Percentiles rank a stretch among this genome's conserved stretches.
Conservation (phyloP, 1,140 invertebrate genomes). For the Riptortus pedestris region DNA sequence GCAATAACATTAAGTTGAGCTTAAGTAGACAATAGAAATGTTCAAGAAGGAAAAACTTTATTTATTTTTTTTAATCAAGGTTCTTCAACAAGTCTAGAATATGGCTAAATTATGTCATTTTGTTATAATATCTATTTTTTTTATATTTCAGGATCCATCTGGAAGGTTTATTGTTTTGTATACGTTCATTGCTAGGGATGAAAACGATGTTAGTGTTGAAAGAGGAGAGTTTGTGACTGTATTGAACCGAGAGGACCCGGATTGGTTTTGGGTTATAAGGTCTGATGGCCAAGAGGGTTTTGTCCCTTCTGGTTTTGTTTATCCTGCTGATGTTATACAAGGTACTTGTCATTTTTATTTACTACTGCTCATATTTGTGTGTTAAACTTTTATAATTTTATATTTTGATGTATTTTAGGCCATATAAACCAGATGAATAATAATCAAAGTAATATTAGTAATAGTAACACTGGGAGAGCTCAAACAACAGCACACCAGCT, state of each 20-base stretch:
- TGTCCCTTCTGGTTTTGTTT: slow-evolving; percentile 88
- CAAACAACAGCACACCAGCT: slow-evolving; percentile 32
- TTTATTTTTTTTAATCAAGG: no score
- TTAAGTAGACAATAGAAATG: no score
- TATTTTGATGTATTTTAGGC: slow-evolving; percentile 33
- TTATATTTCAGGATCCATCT: slow-evolving; percentile 54
- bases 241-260: slow-evolving; percentile 82
- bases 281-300: slow-evolving; percentile 91
- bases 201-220: slow-evolving; percentile 89
- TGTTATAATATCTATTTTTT: no score
- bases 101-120: no score
- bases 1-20: no score
- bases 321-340: slow-evolving; percentile 74
- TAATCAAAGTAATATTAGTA: slow-evolving; percentile 27
- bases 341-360: slow-evolving; percentile 38
- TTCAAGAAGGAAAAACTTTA: background rate
- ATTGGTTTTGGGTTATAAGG: slow-evolving; percentile 91
- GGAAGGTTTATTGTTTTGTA: slow-evolving; percentile 86
- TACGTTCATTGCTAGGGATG: slow-evolving; percentile 82
- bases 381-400: background rate
- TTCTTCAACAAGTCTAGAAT: no score
- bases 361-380: slow-evolving; percentile 9
- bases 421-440: slow-evolving; percentile 39
- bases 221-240: slow-evolving; percentile 89
- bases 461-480: slow-evolving; percentile 17